phyloP scores from a whole-genome alignment of 1,140 invertebrate species.

The Drosophila pandora region DNA sequence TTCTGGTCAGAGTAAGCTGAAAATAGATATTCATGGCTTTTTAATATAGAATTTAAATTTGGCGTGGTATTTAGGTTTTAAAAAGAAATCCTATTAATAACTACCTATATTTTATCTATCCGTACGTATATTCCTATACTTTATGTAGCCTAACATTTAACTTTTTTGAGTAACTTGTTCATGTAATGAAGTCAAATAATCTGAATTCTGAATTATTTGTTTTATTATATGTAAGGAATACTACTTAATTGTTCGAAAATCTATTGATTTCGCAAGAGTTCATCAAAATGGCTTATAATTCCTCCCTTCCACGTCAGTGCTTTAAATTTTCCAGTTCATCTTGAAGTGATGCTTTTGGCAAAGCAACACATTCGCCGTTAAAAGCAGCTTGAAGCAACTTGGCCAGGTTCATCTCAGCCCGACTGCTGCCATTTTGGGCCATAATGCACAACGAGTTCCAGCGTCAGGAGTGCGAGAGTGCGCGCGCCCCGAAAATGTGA shows the following conservation, averaged over 20 bases:
- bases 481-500: conserved; percentile 70
- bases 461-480: conserved; percentile 54
- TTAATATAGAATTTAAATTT: no score
- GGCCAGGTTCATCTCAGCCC: conserved; percentile 35
- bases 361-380: conserved; percentile 20
- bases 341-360: conserved; percentile 34
- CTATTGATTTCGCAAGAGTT: neutral
- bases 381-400: conserved; percentile 32
- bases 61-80: no score
- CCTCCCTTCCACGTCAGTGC: conserved; percentile 2
- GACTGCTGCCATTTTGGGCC: conserved; percentile 49
- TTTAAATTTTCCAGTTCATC: conserved; percentile 28
- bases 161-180: no score
- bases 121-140: no score
- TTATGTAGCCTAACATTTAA: no score
- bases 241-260: no score
- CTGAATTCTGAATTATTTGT: no score
- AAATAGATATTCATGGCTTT: neutral
- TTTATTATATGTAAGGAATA: no score
- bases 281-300: neutral
- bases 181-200: no score
- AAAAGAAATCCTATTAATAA: no score
- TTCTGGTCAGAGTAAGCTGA: neutral
- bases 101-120: no score
- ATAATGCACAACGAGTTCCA: conserved; percentile 73